A percentile compares a stretch with the other conserved stretches of the same genome.
Conservation (phyloP, 1,140 invertebrate species). For the Tetramorium parvispinum region DNA sequence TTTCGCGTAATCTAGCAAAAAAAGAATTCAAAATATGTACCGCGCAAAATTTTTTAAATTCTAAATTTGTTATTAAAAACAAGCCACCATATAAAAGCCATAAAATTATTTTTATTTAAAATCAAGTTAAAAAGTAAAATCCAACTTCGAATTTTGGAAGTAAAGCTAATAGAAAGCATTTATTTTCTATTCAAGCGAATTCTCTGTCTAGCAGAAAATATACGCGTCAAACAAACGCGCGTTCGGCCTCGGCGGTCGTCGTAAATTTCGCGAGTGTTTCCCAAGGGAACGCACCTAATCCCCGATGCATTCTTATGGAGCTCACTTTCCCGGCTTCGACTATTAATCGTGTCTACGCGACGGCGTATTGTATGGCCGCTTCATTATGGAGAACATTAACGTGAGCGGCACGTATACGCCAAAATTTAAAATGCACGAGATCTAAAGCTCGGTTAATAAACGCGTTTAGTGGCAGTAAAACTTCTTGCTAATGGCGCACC, state of each 20-base stretch:
- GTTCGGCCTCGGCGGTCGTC: background rate
- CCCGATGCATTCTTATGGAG: slow-evolving; percentile 42
- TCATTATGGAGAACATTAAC: slow-evolving; percentile 60
- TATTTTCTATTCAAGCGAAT: background rate
- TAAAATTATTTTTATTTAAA: slow-evolving; percentile 29
- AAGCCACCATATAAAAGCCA: background rate
- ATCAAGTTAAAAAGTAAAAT: slow-evolving; percentile 15
- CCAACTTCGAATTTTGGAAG: background rate
- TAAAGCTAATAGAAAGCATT: background rate
- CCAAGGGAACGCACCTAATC: slow-evolving; percentile 25
- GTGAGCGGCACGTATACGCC: slow-evolving; percentile 45
- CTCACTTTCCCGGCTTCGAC: slow-evolving; percentile 44
- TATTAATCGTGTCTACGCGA: slow-evolving; percentile 58
- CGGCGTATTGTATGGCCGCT: slow-evolving; percentile 37
- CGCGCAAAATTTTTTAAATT: background rate
- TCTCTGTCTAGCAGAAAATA: background rate
- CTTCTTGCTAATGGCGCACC: slow-evolving; percentile 62
- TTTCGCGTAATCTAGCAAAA: background rate
- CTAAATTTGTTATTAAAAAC: slow-evolving; percentile 1
- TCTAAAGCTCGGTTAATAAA: slow-evolving; percentile 48
- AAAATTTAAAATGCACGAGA: slow-evolving; percentile 50
- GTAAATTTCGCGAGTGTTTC: slow-evolving; percentile 44
- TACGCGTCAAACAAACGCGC: slow-evolving; percentile 37
- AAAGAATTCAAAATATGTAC: background rate
- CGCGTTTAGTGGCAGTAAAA: slow-evolving; percentile 60